Percentiles rank a stretch among this genome's conserved stretches.
These are phyloP conservation scores for Steinernema hermaphroditum DNA, from an alignment of 2,888 invertebrate species.

Conservation along the genomic window DNA sequence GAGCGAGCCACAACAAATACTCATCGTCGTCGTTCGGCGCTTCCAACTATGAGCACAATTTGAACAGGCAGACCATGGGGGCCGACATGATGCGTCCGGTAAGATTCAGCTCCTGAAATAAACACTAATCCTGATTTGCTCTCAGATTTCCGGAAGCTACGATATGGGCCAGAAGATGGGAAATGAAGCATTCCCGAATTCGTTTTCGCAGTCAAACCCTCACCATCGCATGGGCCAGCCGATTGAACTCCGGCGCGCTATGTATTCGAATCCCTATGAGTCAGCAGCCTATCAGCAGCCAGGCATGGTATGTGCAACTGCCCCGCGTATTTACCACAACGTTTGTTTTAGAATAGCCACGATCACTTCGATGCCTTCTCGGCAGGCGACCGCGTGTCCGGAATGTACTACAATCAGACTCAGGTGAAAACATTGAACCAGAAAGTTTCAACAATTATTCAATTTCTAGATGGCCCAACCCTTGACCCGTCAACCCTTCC, in stretches of 20 bases:
- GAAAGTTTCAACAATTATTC: background rate
- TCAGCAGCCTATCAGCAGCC: background rate
- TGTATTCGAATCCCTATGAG: slow-evolving; percentile 12
- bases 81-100: background rate
- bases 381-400: background rate
- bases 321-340: background rate
- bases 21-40: background rate
- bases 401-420: background rate
- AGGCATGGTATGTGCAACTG: background rate
- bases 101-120: background rate
- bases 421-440: background rate
- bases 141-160: background rate
- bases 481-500: background rate
- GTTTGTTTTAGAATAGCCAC: background rate
- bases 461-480: background rate
- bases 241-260: background rate
- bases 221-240: slow-evolving; percentile 8
- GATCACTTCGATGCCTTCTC: background rate
- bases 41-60: background rate
- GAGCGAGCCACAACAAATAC: background rate
- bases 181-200: background rate
- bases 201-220: background rate
- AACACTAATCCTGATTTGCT: background rate
- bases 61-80: background rate
- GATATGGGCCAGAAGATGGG: slow-evolving; percentile 11